These are phyloP conservation scores for Sebastes glaucus DNA, from an alignment of 2,797 vertebrate species.

Conservation along the genomic window DNA sequence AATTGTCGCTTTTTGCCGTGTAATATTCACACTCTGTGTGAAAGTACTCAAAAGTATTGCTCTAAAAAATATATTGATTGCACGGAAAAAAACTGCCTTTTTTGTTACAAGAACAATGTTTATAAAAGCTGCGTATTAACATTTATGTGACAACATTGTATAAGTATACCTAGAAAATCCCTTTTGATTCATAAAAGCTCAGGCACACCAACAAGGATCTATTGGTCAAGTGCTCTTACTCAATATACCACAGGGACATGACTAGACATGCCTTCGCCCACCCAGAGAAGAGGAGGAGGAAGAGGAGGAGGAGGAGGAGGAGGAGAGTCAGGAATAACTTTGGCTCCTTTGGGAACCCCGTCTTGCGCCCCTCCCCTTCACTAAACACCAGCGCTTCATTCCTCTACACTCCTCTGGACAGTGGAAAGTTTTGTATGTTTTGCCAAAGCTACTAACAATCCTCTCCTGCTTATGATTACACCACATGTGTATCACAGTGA, in stretches of 20 bases:
- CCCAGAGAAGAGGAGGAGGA: conserved; percentile 18
- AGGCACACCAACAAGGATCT: background rate
- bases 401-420: conserved; percentile 10
- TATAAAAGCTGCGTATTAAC: background rate
- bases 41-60: too few species aligned
- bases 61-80: too few species aligned
- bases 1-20: too few species aligned
- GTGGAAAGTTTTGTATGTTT: conserved; percentile 58
- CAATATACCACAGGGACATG: conserved; percentile 38
- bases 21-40: too few species aligned
- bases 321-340: conserved; percentile 60
- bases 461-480: conserved; percentile 1
- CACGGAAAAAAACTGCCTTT: background rate
- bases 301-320: conserved; percentile 20
- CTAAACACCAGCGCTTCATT: conserved; percentile 31
- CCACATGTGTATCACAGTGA: background rate
- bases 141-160: background rate
- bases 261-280: conserved; percentile 50
- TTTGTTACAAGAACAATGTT: background rate
- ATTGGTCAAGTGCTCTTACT: conserved; percentile 27
- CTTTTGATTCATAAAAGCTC: background rate
- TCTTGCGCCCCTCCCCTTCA: conserved; percentile 29
- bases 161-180: background rate
- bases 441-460: background rate
- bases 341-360: conserved; percentile 39